phyloP scores from a whole-genome alignment of 1,140 invertebrate genomes.

The Papilio machaon region DNA sequence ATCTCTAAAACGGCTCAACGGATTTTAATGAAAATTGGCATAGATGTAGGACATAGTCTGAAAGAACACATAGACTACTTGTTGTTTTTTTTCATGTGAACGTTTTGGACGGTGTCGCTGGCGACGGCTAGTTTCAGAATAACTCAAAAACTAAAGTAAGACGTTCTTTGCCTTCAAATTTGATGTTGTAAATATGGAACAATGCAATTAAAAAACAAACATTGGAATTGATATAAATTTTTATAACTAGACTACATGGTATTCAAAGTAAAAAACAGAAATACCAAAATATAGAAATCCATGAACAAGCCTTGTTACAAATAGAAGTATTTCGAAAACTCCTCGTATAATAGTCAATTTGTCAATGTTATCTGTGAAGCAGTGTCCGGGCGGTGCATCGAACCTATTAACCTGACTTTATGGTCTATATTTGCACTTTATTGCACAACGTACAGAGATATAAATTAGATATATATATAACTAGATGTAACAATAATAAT shows the following conservation, averaged over 20 bases:
- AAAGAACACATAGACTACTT: no score
- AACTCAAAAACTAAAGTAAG: no score
- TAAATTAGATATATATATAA: conserved; percentile 11
- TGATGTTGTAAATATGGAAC: no score
- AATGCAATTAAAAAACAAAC: no score
- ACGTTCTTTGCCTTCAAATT: no score
- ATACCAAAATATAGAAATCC: not conserved
- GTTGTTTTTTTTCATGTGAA: no score
- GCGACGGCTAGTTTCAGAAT: no score
- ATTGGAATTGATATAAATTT: no score
- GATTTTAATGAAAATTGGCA: no score
- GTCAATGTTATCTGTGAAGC: conserved; percentile 25
- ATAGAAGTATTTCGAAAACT: conserved; percentile 6
- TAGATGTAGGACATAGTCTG: no score
- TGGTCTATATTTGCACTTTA: conserved; percentile 49
- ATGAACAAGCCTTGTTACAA: not conserved
- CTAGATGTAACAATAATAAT: conserved; percentile 34
- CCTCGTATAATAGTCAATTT: conserved; percentile 32
- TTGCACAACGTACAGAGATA: conserved; percentile 42
- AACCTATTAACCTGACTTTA: conserved; percentile 54
- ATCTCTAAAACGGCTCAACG: no score
- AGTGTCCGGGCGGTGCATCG: conserved; percentile 39
- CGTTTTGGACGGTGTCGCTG: no score
- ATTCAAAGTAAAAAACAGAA: not conserved
- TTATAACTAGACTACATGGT: not conserved